phyloP scores from a whole-genome alignment of 2,888 invertebrate species.

The Limnephilus rhombicus region DNA sequence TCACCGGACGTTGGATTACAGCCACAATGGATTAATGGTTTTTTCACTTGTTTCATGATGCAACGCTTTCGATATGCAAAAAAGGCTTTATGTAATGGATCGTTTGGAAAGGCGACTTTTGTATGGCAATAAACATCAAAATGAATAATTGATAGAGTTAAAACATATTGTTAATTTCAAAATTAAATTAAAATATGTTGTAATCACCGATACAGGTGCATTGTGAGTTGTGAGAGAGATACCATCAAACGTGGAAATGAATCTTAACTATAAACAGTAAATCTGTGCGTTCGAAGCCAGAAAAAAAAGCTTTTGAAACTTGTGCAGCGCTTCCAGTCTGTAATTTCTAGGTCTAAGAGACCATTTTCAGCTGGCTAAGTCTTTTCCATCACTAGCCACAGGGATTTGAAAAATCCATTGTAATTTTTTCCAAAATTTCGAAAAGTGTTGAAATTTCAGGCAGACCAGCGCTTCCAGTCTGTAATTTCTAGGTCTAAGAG shows the following conservation, averaged over 20 bases:
- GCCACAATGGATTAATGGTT: slow-evolving; percentile 42
- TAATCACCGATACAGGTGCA: background rate
- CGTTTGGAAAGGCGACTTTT: background rate
- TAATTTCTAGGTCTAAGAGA: background rate
- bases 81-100: slow-evolving; percentile 36
- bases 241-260: too few relatives aligned
- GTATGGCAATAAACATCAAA: background rate
- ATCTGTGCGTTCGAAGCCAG: background rate
- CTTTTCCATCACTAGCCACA: background rate
- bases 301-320: background rate
- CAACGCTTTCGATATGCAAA: slow-evolving; percentile 18
- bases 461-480: background rate
- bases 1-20: slow-evolving; percentile 42
- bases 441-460: background rate
- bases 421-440: background rate
- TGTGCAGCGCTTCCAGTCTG: background rate
- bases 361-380: background rate
- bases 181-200: background rate
- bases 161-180: background rate
- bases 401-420: background rate
- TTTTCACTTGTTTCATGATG: slow-evolving; percentile 42
- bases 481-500: background rate
- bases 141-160: too few relatives aligned
- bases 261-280: too few relatives aligned
- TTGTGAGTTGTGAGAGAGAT: background rate